Evolutionary conservation across 2,113 vertebrate species (phyloP), one percentile per base, ranked within the genome.

Genomic region (Odontesthes bonariensis): DNA sequence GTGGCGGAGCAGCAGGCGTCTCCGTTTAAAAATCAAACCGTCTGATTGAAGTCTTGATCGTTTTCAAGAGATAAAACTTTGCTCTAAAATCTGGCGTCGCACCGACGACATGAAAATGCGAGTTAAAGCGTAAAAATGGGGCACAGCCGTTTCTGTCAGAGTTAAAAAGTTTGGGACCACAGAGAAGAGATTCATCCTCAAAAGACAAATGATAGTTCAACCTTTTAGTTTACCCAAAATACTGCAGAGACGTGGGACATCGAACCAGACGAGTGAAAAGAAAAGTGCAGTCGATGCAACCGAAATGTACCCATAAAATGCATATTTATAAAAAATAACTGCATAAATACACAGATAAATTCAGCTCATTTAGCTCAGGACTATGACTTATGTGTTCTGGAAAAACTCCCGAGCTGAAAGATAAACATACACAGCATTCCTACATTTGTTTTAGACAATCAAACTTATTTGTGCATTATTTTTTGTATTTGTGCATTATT

Each of bases 111-210:
- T 2, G 11, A 52, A n/a, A n/a, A 68, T 3, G 11, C 3, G 20
- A 62, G 49, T 56, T 60, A 62, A 73, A 64, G 55, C 55, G 38
- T 38, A 13, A 58, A 57, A 77, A 63, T 9, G 16, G 47, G 66
- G 14, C 8, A 20, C 9, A 31, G n/a, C 3, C 22, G 42, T 49
- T 60, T 44, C 9, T 6, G 4, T 77, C 8, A 14, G 2, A 0
- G 0, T 5, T 73, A 47, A 80, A 54, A 10, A 55, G 47, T 44
- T 20, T 14, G 27, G 27, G 27, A 27, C 27, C 27, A 27, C 27
- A 27, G 27, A 27, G 27, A 3, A 3, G 27, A 27, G 27, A 27
- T 27, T 3, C 27, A 2, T 27, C 27, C 27, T 27, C 27, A 27
- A 27, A n/a, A 2, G 27, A 27, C 27, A 27, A 27, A 27, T 27